These are phyloP conservation scores for Coccyzus lansbergi DNA, from an alignment of 2,797 vertebrate species.

Conservation along the genomic window DNA sequence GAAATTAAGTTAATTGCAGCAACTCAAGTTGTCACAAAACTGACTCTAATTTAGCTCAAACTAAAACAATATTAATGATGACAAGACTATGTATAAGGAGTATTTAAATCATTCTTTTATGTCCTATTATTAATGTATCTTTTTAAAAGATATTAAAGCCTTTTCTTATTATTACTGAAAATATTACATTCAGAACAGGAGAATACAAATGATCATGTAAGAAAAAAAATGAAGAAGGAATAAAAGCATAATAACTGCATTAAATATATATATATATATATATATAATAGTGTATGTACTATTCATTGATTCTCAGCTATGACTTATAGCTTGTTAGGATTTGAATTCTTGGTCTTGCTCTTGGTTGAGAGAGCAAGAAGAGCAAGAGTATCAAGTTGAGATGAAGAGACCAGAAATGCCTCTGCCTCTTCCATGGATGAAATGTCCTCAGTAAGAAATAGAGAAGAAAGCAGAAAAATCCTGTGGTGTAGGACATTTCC, in stretches of 20 bases:
- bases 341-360: background rate
- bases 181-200: background rate
- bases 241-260: background rate
- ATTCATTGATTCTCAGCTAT: background rate
- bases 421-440: accelerated
- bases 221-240: background rate
- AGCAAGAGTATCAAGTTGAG: too few species aligned
- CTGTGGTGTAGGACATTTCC: accelerated
- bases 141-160: slow-evolving; percentile 15
- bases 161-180: slow-evolving; percentile 7
- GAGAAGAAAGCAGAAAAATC: background rate
- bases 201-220: background rate
- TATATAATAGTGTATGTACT: background rate
- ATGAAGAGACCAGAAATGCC: background rate
- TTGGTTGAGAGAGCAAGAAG: too few species aligned
- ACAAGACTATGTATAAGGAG: background rate
- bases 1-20: too few species aligned
- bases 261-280: background rate
- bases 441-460: background rate
- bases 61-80: background rate
- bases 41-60: too few species aligned
- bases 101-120: slow-evolving; percentile 27
- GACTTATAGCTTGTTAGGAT: background rate
- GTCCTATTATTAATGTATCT: background rate
- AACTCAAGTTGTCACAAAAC: too few species aligned